Conservation (phyloP, 2,797 vertebrate species). For the Pangasius macronema region DNA sequence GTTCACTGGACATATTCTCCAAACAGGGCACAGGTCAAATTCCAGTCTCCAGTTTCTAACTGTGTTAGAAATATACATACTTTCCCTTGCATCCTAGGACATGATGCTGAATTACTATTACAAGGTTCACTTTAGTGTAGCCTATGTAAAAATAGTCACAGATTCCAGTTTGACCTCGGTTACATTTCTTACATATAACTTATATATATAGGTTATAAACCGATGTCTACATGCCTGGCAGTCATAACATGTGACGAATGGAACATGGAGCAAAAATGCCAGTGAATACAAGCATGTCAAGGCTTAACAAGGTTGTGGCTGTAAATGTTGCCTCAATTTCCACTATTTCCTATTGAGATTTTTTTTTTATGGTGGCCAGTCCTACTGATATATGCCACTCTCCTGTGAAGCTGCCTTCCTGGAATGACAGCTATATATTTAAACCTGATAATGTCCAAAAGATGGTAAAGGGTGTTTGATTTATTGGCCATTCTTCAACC, state of each 20-base stretch:
- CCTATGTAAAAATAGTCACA: not conserved
- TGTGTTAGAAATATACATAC: not conserved
- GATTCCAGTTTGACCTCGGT: not conserved
- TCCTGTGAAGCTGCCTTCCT: not conserved
- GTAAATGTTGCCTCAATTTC: conserved; percentile 26
- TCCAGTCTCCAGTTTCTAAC: not conserved
- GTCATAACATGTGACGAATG: not conserved
- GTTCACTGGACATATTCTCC: not conserved
- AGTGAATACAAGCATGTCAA: not conserved
- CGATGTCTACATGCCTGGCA: not conserved
- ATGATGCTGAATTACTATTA: not conserved
- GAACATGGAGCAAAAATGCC: conserved; percentile 8
- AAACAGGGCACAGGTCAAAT: conserved; percentile 16
- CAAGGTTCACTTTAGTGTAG: not conserved
- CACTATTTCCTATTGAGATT: not conserved
- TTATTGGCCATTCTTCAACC: not conserved
- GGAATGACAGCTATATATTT: not conserved
- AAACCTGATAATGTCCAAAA: conserved; percentile 2
- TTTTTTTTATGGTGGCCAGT: conserved; percentile 1
- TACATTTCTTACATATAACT: not conserved
- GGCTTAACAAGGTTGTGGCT: conserved; percentile 31
- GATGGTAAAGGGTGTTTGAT: not conserved
- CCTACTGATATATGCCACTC: not conserved
- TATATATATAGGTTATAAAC: conserved; percentile 1
- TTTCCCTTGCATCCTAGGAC: not conserved